Evolutionary conservation across 2,888 invertebrate genomes (phyloP).

Genomic region (Stegophylla sp.): DNA sequence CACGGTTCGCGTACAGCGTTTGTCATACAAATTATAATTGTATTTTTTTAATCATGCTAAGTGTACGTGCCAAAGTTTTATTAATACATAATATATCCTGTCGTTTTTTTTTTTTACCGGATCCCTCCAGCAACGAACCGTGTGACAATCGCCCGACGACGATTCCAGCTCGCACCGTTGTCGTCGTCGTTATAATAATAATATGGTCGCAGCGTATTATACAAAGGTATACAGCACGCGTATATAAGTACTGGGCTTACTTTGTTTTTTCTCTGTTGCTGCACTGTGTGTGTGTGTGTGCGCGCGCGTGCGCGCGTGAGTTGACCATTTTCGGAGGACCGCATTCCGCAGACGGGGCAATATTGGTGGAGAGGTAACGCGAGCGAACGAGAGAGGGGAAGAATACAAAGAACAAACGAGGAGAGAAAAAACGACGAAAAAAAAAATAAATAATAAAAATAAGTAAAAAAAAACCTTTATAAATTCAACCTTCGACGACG

Average conservation of each 20-base stretch:
- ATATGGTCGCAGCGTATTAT: too few relatives aligned
- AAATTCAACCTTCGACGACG: conserved; percentile 31
- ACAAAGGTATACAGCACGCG: too few relatives aligned
- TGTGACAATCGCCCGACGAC: not conserved
- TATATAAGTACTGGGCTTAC: not conserved
- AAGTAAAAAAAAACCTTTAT: conserved; percentile 14
- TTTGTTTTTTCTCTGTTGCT: not conserved
- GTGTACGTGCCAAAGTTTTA: too few relatives aligned
- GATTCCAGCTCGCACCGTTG: not conserved
- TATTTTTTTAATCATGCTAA: too few relatives aligned
- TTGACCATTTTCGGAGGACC: conserved; percentile 59
- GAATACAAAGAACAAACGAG: conserved; percentile 9
- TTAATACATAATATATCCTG: not conserved
- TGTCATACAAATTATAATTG: not conserved
- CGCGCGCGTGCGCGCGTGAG: not conserved
- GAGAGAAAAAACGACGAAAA: conserved; percentile 3
- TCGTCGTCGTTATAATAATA: not conserved
- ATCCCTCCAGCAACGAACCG: not conserved
- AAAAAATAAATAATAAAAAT: conserved; percentile 15
- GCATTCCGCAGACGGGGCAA: conserved; percentile 56
- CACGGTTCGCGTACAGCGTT: not conserved
- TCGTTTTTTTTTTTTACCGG: not conserved
- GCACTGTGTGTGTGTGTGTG: not conserved
- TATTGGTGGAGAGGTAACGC: not conserved
- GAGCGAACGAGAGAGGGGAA: not conserved